Conservation (phyloP, 2,888 invertebrate species). For the Andrena hattorfiana region DNA sequence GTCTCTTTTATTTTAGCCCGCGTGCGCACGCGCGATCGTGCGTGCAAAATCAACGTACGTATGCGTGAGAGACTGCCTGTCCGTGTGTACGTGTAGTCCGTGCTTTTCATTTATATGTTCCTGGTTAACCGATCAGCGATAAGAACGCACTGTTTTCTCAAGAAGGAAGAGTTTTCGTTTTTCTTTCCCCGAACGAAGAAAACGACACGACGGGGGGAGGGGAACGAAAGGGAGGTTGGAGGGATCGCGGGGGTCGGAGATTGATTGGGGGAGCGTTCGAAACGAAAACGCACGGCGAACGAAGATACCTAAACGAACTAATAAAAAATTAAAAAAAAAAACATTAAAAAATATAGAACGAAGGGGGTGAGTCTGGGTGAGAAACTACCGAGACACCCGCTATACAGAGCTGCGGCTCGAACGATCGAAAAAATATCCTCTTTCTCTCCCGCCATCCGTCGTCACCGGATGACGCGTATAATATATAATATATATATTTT, state of each 20-base stretch:
- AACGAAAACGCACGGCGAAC: slow-evolving; percentile 64
- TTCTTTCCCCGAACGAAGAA: slow-evolving; percentile 64
- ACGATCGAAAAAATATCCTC: slow-evolving; percentile 72
- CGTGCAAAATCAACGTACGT: slow-evolving; percentile 20
- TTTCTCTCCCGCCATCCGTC: slow-evolving; percentile 63
- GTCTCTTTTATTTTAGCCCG: slow-evolving; percentile 26
- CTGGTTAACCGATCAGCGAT: slow-evolving; percentile 32
- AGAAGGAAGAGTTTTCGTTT: slow-evolving; percentile 66
- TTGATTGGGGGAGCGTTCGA: slow-evolving; percentile 25
- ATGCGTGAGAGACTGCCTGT: slow-evolving; percentile 35
- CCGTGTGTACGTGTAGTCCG: slow-evolving; percentile 21
- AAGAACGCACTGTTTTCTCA: slow-evolving; percentile 55
- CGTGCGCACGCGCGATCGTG: slow-evolving; percentile 39
- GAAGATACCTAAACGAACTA: slow-evolving; percentile 43
- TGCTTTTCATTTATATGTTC: slow-evolving; percentile 22
- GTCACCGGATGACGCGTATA: slow-evolving; percentile 62
- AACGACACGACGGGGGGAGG: slow-evolving; percentile 56
- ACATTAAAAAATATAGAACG: slow-evolving; percentile 39
- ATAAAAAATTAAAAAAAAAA: slow-evolving; percentile 12
- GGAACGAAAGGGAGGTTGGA: slow-evolving; percentile 3
- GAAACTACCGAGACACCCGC: slow-evolving; percentile 61
- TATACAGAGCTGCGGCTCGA: slow-evolving; percentile 66
- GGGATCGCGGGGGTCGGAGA: slow-evolving; percentile 14
- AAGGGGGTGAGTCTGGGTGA: slow-evolving; percentile 43
- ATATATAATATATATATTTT: slow-evolving; percentile 65